Evolutionary conservation across 2,888 invertebrate species (phyloP).

Genomic region (Amblyjoppa fuscipennis): DNA sequence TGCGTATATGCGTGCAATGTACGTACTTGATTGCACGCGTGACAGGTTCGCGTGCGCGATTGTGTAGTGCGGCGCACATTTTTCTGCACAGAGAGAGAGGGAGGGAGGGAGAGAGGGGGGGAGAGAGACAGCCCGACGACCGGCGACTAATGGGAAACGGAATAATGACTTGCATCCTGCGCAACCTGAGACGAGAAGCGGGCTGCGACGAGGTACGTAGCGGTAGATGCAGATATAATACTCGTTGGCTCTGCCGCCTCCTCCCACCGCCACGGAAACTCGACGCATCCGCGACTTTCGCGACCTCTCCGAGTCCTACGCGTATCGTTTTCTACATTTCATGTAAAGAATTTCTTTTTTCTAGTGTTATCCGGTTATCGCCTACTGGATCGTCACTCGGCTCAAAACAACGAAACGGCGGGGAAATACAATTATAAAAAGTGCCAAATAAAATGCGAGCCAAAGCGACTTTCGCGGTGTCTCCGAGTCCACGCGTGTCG

Average conservation of each 20-base stretch:
- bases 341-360: background rate
- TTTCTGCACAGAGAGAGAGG: background rate
- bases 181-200: slow-evolving; percentile 57
- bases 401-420: background rate
- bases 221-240: slow-evolving; percentile 44
- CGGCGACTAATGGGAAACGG: slow-evolving; percentile 74
- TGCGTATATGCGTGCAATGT: slow-evolving; percentile 18
- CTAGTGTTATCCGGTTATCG: background rate
- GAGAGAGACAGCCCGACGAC: slow-evolving; percentile 54
- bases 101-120: slow-evolving; percentile 32
- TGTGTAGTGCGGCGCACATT: background rate
- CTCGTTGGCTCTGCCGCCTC: slow-evolving; percentile 60
- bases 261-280: slow-evolving; percentile 41
- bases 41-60: slow-evolving; percentile 47
- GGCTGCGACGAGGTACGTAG: slow-evolving; percentile 55
- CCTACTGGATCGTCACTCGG: slow-evolving; percentile 9
- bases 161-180: slow-evolving; percentile 74
- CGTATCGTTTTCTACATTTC: slow-evolving; percentile 27
- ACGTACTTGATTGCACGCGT: slow-evolving; percentile 22
- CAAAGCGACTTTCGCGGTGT: slow-evolving; percentile 1
- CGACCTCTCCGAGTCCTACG: background rate
- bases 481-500: background rate
- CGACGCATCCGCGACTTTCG: slow-evolving; percentile 36
- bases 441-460: slow-evolving; percentile 18
- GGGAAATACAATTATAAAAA: background rate